Evolutionary conservation across 2,888 invertebrate species (phyloP).

Genomic region (Ectemnius continuus): DNA sequence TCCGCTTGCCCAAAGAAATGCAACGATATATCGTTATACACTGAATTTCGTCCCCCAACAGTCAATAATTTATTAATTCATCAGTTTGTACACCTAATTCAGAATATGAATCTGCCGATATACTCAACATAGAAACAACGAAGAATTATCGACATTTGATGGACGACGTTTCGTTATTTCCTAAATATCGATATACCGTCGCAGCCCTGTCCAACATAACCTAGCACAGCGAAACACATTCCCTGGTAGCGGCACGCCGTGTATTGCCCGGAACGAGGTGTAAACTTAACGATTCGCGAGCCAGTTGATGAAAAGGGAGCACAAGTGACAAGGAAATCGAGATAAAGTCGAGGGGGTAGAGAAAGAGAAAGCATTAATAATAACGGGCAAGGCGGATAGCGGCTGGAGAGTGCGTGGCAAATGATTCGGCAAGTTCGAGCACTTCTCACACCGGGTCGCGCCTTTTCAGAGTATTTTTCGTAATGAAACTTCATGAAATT

Average conservation of each 20-base stretch:
- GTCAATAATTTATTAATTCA: no score
- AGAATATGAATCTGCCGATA: no score
- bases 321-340: constrained; percentile 33
- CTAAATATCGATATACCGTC: no score
- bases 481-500: constrained; percentile 76
- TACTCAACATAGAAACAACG: no score
- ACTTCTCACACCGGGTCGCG: constrained; percentile 65
- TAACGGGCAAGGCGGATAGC: constrained; percentile 47
- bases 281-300: constrained; percentile 28
- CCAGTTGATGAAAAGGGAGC: constrained; percentile 10
- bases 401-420: constrained; percentile 54
- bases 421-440: constrained; percentile 54
- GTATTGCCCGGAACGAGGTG: constrained; percentile 31
- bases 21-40: no score
- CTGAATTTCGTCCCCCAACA: no score
- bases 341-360: constrained; percentile 27
- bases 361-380: constrained; percentile 19
- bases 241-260: constrained; percentile 64
- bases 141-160: no score
- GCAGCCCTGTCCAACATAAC: no score
- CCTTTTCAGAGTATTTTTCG: constrained; percentile 69
- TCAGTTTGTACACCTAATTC: no score
- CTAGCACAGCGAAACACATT: constrained; percentile 41
- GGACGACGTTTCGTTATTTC: no score
- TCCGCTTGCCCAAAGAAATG: no score